Conservation (phyloP, 2,797 vertebrate species). For the Fringilla coelebs region DNA sequence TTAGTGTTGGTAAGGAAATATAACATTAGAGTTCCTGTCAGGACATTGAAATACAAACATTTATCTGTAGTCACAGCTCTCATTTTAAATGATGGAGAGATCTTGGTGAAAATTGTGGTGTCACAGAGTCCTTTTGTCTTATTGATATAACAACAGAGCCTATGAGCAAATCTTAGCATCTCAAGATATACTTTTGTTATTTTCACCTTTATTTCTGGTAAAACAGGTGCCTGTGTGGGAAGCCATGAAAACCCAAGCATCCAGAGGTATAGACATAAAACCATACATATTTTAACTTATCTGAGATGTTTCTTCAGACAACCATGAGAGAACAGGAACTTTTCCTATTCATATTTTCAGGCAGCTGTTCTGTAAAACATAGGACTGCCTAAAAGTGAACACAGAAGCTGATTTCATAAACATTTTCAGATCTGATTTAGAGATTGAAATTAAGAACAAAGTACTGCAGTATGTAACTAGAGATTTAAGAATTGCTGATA, state of each 20-base stretch:
- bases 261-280: background rate
- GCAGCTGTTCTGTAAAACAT: background rate
- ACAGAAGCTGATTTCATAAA: conserved; percentile 36
- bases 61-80: background rate
- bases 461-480: conserved; percentile 9
- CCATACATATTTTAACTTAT: background rate
- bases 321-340: background rate
- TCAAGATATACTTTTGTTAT: background rate
- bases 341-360: background rate
- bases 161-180: background rate
- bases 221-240: background rate
- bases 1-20: background rate
- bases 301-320: background rate
- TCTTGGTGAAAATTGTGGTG: background rate
- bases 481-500: conserved; percentile 41
- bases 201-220: background rate
- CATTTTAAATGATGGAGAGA: background rate
- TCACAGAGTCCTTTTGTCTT: background rate
- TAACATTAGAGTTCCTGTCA: too few relatives aligned
- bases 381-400: background rate
- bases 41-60: background rate
- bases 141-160: rapidly evolving
- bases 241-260: background rate
- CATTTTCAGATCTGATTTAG: conserved; percentile 56
- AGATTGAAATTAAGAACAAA: conserved; percentile 44